Evolutionary conservation across 1,140 invertebrate genomes (phyloP), one percentile per base, ranked within the genome.

Genomic region (Microplitis demolitor): DNA sequence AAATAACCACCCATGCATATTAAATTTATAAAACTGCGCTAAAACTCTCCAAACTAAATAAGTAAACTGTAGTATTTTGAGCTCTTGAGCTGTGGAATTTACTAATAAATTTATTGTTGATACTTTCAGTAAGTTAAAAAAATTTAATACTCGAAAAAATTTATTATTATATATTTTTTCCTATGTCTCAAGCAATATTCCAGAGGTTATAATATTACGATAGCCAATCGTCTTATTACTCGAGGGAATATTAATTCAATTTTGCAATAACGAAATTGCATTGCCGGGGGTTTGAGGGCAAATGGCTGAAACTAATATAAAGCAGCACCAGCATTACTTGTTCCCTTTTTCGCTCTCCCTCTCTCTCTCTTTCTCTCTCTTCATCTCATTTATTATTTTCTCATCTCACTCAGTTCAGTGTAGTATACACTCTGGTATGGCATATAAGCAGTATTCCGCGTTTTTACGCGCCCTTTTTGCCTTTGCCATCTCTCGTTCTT

Each of bases 381-480:
- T 24, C 50, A 39, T 76, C 11, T 45, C 39, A 45, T 11, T 45
- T 11, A 45, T 0, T 24, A 24, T 24, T 24, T 24, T 24, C 24
- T 24, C 24, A 24, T 24, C 45, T 50, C 61, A 13, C 45, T 66
- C 9, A 54, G 51, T 54, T n/a, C 16, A 50, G 53, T 56, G n/a
- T 56, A 56, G 9, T 9, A n/a, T 56, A 56, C 39, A 45, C 39
- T 45, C 39, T 45, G 39, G 39, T 45, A 45, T 58, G 16, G 16
- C 56, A n/a, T 66, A 14, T 53, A 69, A 69, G 67, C 72, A 69
- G 73, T 73, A 76, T 79, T 80, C 78, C 77, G 73, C 75, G 74
- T 78, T 69, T 77, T 72, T 72, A 70, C 64, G 51, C 62, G 56
- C 53, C 67, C 69, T 69, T 61, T 45, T 45, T 61, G 39, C 56